These are phyloP conservation scores for Coelopa frigida DNA, from an alignment of 1,140 invertebrate genomes.

Conservation along the genomic window DNA sequence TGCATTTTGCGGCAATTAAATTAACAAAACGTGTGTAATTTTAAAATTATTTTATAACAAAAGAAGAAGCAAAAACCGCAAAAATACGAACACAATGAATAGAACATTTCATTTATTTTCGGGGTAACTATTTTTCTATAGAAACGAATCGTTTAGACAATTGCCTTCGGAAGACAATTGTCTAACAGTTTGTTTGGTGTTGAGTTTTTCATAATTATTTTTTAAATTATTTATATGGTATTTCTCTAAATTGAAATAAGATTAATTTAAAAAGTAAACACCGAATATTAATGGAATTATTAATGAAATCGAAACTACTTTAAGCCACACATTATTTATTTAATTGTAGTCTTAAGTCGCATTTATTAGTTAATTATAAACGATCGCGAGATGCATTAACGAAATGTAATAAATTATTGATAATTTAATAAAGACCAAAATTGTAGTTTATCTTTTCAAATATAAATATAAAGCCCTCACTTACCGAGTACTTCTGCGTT, in stretches of 20 bases:
- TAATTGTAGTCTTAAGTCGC: slow-evolving; percentile 41
- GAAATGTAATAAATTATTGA: slow-evolving; percentile 25
- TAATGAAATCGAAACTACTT: slow-evolving; percentile 4
- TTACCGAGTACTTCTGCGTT: slow-evolving; percentile 89
- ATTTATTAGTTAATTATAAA: slow-evolving; percentile 34
- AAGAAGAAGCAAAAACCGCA: no score
- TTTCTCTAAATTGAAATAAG: background rate
- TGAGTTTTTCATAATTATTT: slow-evolving; percentile 18
- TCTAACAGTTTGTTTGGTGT: slow-evolving; percentile 44
- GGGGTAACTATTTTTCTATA: no score
- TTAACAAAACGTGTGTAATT: no score
- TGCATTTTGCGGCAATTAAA: no score
- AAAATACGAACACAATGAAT: no score
- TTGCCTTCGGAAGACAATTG: no score
- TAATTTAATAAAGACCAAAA: slow-evolving; percentile 25
- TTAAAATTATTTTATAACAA: no score
- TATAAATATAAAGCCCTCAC: slow-evolving; percentile 37
- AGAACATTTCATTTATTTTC: no score
- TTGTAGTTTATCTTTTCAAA: slow-evolving; percentile 12
- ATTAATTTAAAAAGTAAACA: slow-evolving; percentile 4
- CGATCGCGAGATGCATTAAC: slow-evolving; percentile 5
- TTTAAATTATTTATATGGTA: background rate
- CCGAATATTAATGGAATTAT: background rate
- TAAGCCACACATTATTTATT: slow-evolving; percentile 20
- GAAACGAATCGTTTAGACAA: no score